Percentiles rank a stretch among this genome's conserved stretches.
Evolutionary conservation across 92 coral and sea anemone genomes (phyloP).

Genomic region (Paramuricea clavata): DNA sequence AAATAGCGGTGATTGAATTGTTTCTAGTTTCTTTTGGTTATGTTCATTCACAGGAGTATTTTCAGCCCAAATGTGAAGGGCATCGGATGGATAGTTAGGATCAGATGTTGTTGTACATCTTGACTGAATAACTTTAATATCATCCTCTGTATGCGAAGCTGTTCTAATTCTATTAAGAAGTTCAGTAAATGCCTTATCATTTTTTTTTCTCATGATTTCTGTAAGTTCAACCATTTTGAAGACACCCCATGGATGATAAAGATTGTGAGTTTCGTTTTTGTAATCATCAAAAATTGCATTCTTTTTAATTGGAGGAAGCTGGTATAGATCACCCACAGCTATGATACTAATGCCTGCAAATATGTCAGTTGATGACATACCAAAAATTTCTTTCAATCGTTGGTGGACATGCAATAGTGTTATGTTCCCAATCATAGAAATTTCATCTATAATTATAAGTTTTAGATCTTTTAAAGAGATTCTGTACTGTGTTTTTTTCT

Average conservation of each 20-base stretch:
- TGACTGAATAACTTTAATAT: slow-evolving; percentile 2
- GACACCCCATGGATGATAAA: no score
- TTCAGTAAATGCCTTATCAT: slow-evolving; percentile 2
- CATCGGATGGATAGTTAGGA: no score
- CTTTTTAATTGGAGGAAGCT: no score
- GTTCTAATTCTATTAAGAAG: slow-evolving; percentile 6
- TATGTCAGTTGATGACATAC: background rate
- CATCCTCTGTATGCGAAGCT: background rate
- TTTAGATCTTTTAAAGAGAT: background rate
- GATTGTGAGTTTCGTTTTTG: no score
- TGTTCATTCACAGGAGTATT: background rate
- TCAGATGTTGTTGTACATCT: background rate
- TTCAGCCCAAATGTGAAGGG: slow-evolving; percentile 14
- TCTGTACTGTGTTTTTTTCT: background rate
- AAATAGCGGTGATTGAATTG: background rate
- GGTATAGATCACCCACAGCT: no score
- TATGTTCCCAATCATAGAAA: background rate
- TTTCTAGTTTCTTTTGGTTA: background rate
- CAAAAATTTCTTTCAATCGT: background rate
- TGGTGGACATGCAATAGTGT: background rate
- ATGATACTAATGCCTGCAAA: background rate
- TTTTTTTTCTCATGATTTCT: background rate
- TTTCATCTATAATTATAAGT: background rate
- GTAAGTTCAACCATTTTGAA: no score
- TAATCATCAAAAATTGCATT: no score